These are phyloP conservation scores for Clusia tigrina DNA, from an alignment of 2,888 invertebrate genomes.

Conservation along the genomic window DNA sequence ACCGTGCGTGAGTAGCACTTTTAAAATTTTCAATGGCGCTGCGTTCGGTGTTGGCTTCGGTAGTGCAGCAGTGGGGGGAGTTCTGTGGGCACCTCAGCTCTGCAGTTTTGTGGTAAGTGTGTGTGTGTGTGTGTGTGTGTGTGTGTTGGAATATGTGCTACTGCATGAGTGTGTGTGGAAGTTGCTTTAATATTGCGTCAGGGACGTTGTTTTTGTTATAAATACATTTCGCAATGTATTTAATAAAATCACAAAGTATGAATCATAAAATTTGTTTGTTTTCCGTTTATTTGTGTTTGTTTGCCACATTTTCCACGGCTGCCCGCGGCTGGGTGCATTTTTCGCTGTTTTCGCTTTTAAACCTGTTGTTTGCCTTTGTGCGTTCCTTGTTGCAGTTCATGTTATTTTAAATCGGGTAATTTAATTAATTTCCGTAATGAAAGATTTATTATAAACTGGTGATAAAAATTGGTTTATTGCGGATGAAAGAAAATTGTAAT, in stretches of 20 bases:
- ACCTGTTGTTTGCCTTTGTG: neutral
- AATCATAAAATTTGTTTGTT: conserved; percentile 1
- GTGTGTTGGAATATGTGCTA: neutral
- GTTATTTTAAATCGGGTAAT: too few relatives aligned
- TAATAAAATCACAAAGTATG: neutral
- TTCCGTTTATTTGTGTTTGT: neutral
- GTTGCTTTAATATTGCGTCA: neutral
- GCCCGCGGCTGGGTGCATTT: neutral
- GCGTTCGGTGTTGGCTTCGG: too few relatives aligned
- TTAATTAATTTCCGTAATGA: too few relatives aligned
- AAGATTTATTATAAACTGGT: too few relatives aligned
- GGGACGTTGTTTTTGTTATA: neutral
- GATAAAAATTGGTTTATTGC: too few relatives aligned
- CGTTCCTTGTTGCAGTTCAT: neutral
- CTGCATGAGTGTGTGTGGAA: neutral
- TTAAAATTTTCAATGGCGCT: too few relatives aligned
- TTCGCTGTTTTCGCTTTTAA: neutral
- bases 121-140: neutral
- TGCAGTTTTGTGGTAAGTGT: too few relatives aligned
- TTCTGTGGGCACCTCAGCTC: too few relatives aligned
- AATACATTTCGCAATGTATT: neutral
- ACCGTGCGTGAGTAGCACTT: too few relatives aligned
- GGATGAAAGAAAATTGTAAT: too few relatives aligned
- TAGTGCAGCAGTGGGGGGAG: too few relatives aligned
- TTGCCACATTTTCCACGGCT: neutral